These are phyloP conservation scores for Corvus moneduloides DNA, from an alignment of 2,113 vertebrate species.

Conservation along the genomic window DNA sequence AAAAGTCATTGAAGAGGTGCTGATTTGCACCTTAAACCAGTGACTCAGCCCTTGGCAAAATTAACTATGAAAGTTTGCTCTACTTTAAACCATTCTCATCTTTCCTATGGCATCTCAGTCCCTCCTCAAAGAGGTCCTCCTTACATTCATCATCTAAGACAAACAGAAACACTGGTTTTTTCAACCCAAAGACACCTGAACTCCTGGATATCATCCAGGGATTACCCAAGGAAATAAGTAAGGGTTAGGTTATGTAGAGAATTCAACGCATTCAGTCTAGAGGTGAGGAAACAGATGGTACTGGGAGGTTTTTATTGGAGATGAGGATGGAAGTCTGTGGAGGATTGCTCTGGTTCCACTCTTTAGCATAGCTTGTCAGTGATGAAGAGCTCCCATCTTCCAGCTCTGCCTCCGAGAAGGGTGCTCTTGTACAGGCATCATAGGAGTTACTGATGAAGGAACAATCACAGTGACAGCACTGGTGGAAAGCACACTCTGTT, in stretches of 20 bases:
- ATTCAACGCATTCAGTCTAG: neutral
- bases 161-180: neutral
- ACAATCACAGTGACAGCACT: neutral
- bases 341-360: neutral
- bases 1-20: neutral
- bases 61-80: neutral
- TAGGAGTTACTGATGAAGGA: neutral
- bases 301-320: neutral
- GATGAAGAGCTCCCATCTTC: neutral
- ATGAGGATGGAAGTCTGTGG: neutral
- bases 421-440: neutral
- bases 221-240: neutral
- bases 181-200: neutral
- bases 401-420: neutral
- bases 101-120: neutral
- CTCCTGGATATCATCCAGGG: neutral
- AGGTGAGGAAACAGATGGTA: neutral
- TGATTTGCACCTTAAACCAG: neutral
- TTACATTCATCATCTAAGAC: neutral
- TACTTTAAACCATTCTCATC: neutral
- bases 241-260: neutral
- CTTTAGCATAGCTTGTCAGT: neutral
- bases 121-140: neutral
- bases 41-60: neutral
- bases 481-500: neutral